A percentile compares a stretch with the other conserved stretches of the same genome.
Conservation (phyloP, 2,113 vertebrate genomes). For the Numenius arquata region DNA sequence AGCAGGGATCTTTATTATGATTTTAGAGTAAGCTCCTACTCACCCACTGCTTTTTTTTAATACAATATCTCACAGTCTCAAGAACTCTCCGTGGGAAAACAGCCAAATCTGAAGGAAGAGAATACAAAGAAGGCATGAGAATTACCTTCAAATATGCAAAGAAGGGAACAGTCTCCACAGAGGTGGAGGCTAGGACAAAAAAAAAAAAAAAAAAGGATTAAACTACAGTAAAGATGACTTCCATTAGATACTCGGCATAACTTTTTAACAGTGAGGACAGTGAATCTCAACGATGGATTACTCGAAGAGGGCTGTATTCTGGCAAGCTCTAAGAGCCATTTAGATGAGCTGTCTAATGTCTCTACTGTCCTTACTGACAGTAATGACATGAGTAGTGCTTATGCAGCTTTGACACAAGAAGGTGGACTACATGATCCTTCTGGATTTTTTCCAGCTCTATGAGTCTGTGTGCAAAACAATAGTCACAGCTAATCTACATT, state of each 20-base stretch:
- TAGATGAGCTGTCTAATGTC: background rate
- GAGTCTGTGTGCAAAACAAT: background rate
- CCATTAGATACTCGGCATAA: background rate
- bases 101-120: background rate
- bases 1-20: background rate
- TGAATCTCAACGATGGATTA: background rate
- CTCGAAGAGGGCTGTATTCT: background rate
- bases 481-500: background rate
- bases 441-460: background rate
- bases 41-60: background rate
- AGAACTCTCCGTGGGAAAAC: background rate
- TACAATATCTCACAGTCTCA: background rate
- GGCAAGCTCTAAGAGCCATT: background rate
- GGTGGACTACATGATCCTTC: background rate
- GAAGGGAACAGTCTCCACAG: background rate
- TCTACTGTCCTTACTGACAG: background rate
- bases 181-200: background rate
- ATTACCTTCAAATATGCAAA: constrained; percentile 3
- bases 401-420: background rate
- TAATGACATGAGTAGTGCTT: background rate
- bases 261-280: background rate
- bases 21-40: background rate
- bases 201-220: background rate
- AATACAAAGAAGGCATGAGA: background rate
- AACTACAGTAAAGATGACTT: background rate